Base-by-base conservation (phyloP, 2,888 invertebrate genomes). In the Phasia obesa region DNA sequence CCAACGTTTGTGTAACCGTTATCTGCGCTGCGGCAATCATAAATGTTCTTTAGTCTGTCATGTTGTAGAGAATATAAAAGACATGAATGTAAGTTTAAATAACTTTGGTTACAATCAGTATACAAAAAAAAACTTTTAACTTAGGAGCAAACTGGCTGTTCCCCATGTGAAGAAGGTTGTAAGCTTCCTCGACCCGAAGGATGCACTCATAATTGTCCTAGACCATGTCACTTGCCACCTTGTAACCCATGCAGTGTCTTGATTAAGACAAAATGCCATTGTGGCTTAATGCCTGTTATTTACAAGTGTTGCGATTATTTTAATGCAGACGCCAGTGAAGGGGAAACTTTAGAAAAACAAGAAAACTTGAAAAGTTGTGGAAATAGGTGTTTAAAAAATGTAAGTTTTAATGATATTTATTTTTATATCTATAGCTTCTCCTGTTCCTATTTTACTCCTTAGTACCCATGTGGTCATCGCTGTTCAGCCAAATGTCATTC, bases 381-480 rank as follows among this genome's bases (percentile, higher is more conserved):
- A 47, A 96, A 96, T 89, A 96, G 96, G 84, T 98, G 98, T 88
- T 95, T 97, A 0, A 96, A 95, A 92, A 95, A 93, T 91, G 96
- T 96, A 90, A 91, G 92, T 60, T n/a, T n/a, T n/a, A n/a, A n/a
- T n/a, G n/a, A n/a, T n/a, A n/a, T n/a, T n/a, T n/a, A n/a, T n/a
- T n/a, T n/a, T n/a, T n/a, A n/a, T n/a, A n/a, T n/a, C n/a, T n/a
- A n/a, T n/a, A n/a, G n/a, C 19, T 9, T 2, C 2, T 19, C 7
- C 31, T n/a, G n/a, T n/a, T n/a, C n/a, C n/a, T n/a, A n/a, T n/a
- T n/a, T n/a, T n/a, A n/a, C n/a, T n/a, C n/a, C 83, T 38, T 89
- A 97, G 94, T 94, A 96, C 89, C 90, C 93, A 7, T 98, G 98
- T 91, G 96, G 97, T 0, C 98, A 98, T 91, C 94, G 96, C 7